A percentile compares a stretch with the other conserved stretches of the same genome.
phyloP scores from a whole-genome alignment of 1,140 invertebrate species.

The Aphelinus certus region DNA sequence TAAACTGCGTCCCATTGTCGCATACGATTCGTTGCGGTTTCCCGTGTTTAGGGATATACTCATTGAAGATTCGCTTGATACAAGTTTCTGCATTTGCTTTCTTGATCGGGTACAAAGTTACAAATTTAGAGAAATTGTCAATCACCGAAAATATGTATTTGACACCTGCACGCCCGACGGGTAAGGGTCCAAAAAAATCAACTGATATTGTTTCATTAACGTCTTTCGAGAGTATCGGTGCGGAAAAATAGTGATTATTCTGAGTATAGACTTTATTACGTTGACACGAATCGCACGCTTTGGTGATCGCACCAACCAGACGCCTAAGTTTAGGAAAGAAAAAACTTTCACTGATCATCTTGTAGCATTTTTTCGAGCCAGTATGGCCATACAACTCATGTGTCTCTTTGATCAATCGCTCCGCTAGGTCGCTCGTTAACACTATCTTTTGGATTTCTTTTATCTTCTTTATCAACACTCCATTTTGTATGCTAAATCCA shows the following conservation, averaged over 20 bases:
- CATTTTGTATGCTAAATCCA: too few species aligned
- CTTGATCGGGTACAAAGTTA: constrained; percentile 46
- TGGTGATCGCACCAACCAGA: not conserved
- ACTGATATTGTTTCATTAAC: constrained; percentile 44
- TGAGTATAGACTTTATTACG: not conserved
- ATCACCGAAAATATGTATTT: constrained; percentile 49
- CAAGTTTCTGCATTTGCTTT: constrained; percentile 28
- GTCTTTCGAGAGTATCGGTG: not conserved
- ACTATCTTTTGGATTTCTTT: too few species aligned
- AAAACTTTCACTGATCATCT: not conserved
- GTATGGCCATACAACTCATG: not conserved
- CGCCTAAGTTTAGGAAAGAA: not conserved
- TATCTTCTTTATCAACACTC: too few species aligned
- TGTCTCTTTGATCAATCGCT: not conserved
- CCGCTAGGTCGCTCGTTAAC: too few species aligned
- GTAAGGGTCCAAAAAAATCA: constrained; percentile 49
- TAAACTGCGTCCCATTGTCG: too few species aligned
- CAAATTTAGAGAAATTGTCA: constrained; percentile 50
- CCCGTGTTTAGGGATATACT: constrained; percentile 6
- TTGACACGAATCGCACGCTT: not conserved
- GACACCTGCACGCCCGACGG: constrained; percentile 35
- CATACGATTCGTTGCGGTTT: too few species aligned
- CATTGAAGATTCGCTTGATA: not conserved
- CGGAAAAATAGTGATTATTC: not conserved
- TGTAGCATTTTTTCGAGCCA: not conserved